Base-by-base conservation (phyloP, 2,113 vertebrate genomes). In the Baryphthengus martii region DNA sequence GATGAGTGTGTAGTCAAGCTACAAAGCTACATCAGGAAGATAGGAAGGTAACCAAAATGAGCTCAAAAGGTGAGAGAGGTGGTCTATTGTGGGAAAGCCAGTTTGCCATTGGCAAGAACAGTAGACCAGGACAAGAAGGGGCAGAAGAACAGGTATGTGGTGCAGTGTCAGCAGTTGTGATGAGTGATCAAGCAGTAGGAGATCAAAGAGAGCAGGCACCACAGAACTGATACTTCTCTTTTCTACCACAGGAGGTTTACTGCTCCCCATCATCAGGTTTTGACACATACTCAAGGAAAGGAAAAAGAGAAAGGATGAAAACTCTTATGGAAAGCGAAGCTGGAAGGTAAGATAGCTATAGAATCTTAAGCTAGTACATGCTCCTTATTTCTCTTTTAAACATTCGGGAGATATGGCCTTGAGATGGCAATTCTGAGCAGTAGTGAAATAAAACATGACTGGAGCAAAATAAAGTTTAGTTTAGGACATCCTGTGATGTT, bases 11-110 rank as follows among this genome's bases (percentile, higher is more conserved):
- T 66, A 55, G 83, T 81, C 89, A 87, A 92, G 73, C 17, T 0
- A 0, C 29, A 63, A 52, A 90, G 74, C 26, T 63, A 15, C 12
- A 2, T 17, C 0, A 0, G 59, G 33, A 90, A 58, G 63, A 77
- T 88, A 88, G 40, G 62, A 88, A 70, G 40, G n/a, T 62, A 77
- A 35, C 20, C 16, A 26, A 84, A 39, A 47, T 2, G 17, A 90
- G 47, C 52, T 92, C 61, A 42, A 80, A 86, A 63, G 50, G 65
- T 77, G 49, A 44, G 72, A 75, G 33, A 68, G 26, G 1, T 37
- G 47, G 7, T 55, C 55, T 71, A 0, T 28, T 31, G 45, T 83
- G n/a, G 28, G 33, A 58, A 93, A 61, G 21, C 21, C 52, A 56
- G 12, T 11, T 79, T 62, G 19, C 20, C 17, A 7, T 31, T 40